Evolutionary conservation across 2,797 vertebrate species (phyloP).

Genomic region (Coilia nasus): DNA sequence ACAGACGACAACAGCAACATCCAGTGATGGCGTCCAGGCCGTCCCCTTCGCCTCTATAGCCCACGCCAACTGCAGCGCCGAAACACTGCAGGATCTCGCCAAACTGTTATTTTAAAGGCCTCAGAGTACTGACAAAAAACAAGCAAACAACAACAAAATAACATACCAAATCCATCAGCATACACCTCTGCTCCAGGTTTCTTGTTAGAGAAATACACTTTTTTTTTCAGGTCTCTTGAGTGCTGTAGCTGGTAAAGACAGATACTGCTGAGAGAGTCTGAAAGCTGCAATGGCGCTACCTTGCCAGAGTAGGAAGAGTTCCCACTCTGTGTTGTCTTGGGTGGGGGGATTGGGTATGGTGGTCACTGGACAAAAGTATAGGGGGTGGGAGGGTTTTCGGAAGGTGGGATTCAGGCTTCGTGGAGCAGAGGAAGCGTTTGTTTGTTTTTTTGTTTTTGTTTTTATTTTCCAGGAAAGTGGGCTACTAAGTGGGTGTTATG

Average conservation of each 20-base stretch:
- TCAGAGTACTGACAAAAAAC: conserved; percentile 62
- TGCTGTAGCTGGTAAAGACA: conserved; percentile 40
- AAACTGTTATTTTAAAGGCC: conserved; percentile 73
- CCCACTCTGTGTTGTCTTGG: conserved; percentile 46
- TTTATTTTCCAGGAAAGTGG: conserved; percentile 52
- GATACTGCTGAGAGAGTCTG: conserved; percentile 30
- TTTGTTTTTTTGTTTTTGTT: not conserved
- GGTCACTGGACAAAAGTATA: conserved; percentile 19
- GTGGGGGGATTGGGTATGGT: conserved; percentile 44
- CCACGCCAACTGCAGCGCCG: conserved; percentile 59
- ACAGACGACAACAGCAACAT: conserved; percentile 84
- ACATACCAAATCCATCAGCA: conserved; percentile 69
- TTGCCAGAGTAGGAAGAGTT: conserved; percentile 53
- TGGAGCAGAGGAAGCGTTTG: conserved; percentile 58
- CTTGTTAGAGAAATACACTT: conserved; percentile 60
- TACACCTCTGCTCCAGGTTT: conserved; percentile 57
- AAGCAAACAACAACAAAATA: conserved; percentile 61
- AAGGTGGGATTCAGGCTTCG: conserved; percentile 51
- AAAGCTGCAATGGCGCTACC: not conserved
- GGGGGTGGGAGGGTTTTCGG: not conserved
- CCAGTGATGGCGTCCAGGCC: conserved; percentile 72
- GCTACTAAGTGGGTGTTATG: conserved; percentile 54
- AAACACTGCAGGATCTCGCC: conserved; percentile 72
- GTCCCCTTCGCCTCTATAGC: conserved; percentile 60
- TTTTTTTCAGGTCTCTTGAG: conserved; percentile 66